Percentiles rank a stretch among this genome's conserved stretches.
phyloP scores from a whole-genome alignment of 92 coral and sea anemone species.

The Porites cylindrica region DNA sequence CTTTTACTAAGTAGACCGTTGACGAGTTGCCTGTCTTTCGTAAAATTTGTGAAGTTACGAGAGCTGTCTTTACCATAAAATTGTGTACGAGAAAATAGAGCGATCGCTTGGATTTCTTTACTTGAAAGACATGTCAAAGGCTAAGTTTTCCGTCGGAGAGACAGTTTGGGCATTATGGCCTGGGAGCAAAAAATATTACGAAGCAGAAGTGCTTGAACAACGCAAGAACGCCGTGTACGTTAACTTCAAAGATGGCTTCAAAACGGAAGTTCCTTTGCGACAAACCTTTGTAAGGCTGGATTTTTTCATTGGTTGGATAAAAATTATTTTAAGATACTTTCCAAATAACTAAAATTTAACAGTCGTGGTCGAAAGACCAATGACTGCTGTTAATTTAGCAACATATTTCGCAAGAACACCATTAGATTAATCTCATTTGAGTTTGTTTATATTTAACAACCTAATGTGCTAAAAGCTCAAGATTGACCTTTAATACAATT shows the following conservation, averaged over 20 bases:
- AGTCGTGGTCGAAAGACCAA: background rate
- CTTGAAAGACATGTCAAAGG: conserved; percentile 11
- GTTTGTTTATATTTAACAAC: too few species aligned
- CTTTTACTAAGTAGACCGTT: conserved; percentile 68
- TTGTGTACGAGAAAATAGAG: background rate
- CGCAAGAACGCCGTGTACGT: conserved; percentile 49
- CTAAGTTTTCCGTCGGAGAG: conserved; percentile 71
- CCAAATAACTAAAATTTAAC: background rate
- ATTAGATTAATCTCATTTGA: too few species aligned
- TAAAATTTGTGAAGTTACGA: background rate
- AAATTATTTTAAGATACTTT: background rate
- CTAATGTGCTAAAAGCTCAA: too few species aligned
- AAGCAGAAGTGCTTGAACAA: conserved; percentile 69
- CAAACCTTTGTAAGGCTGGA: conserved; percentile 75
- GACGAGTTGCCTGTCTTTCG: background rate
- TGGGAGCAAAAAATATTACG: conserved; percentile 88
- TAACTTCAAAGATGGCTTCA: conserved; percentile 59
- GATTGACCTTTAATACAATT: background rate
- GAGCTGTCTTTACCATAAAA: background rate
- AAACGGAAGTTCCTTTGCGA: conserved; percentile 61
- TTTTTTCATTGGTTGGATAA: background rate
- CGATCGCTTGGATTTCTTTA: background rate
- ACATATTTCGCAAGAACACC: background rate
- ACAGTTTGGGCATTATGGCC: conserved; percentile 96
- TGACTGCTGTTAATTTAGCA: background rate